phyloP scores from a whole-genome alignment of 2,888 invertebrate species.

The Macrosoma leucophasiata region DNA sequence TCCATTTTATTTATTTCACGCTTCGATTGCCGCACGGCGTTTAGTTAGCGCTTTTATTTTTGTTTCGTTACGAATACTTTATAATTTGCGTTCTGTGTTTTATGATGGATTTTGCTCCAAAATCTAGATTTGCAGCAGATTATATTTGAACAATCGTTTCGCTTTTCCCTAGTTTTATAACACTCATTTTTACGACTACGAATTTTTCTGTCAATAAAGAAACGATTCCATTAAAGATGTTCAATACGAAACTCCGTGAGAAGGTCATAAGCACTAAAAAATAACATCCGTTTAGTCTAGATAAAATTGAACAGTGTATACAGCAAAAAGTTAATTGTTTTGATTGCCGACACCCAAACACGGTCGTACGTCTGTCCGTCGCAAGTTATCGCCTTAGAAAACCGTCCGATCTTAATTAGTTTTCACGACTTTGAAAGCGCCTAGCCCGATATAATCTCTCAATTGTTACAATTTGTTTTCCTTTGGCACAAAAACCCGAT shows the following conservation, averaged over 20 bases:
- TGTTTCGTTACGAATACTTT: conserved; percentile 44
- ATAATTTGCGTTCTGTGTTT: conserved; percentile 32
- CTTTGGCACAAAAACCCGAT: conserved; percentile 60
- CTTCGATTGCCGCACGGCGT: conserved; percentile 59
- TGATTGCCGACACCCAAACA: conserved; percentile 70
- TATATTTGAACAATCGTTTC: too few relatives aligned
- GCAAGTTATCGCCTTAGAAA: conserved; percentile 71
- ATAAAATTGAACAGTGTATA: conserved; percentile 43
- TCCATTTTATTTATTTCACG: conserved; percentile 69
- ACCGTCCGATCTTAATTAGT: conserved; percentile 74
- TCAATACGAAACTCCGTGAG: conserved; percentile 31
- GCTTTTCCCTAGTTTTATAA: too few relatives aligned
- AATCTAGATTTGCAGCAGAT: too few relatives aligned
- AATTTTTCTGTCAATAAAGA: conserved; percentile 5
- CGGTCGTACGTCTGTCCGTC: conserved; percentile 57
- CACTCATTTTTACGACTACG: too few relatives aligned
- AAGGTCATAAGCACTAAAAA: conserved; percentile 39
- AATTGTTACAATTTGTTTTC: conserved; percentile 73
- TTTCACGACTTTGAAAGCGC: conserved; percentile 72
- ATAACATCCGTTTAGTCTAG: conserved; percentile 38
- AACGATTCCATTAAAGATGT: conserved; percentile 25
- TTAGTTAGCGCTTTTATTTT: conserved; percentile 55
- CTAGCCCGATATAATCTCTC: conserved; percentile 68
- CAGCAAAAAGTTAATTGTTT: conserved; percentile 73
- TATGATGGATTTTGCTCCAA: conserved; percentile 26